phyloP scores from a whole-genome alignment of 2,888 invertebrate genomes.

The Dryococelus australis region DNA sequence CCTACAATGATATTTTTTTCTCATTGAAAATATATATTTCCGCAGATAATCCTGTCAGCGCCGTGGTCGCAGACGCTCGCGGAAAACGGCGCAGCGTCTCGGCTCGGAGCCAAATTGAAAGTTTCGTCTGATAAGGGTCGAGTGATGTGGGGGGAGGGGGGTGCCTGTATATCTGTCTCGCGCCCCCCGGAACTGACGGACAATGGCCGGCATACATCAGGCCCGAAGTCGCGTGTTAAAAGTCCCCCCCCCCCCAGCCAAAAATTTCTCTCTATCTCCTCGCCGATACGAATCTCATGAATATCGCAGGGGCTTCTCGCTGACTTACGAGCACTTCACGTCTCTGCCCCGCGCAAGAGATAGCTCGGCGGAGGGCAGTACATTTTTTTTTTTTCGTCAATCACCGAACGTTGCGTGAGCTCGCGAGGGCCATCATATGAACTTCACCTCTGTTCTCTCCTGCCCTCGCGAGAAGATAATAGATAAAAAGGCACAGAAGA shows the following conservation, averaged over 20 bases:
- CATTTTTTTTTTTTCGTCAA: not conserved
- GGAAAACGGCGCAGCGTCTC: too few species aligned
- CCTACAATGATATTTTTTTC: too few species aligned
- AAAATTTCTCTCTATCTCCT: not conserved
- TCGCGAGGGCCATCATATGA: not conserved
- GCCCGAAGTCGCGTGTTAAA: not conserved
- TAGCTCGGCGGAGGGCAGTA: not conserved
- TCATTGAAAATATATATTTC: too few species aligned
- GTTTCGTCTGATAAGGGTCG: too few species aligned
- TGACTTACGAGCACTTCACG: slow-evolving; percentile 8
- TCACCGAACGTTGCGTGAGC: not conserved
- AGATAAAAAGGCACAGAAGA: not conserved
- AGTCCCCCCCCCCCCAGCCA: too few species aligned
- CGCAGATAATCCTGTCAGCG: too few species aligned
- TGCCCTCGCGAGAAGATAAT: not conserved
- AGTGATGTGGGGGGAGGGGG: too few species aligned
- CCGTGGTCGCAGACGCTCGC: too few species aligned
- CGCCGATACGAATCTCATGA: not conserved
- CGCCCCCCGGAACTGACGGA: too few species aligned
- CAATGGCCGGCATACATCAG: too few species aligned
- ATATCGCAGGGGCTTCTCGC: not conserved
- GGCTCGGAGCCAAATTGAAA: too few species aligned
- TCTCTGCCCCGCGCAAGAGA: not conserved
- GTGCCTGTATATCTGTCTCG: too few species aligned
- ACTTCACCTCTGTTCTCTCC: not conserved